Conservation (phyloP, 1,140 invertebrate species). For the Muscidifurax raptorellus region DNA sequence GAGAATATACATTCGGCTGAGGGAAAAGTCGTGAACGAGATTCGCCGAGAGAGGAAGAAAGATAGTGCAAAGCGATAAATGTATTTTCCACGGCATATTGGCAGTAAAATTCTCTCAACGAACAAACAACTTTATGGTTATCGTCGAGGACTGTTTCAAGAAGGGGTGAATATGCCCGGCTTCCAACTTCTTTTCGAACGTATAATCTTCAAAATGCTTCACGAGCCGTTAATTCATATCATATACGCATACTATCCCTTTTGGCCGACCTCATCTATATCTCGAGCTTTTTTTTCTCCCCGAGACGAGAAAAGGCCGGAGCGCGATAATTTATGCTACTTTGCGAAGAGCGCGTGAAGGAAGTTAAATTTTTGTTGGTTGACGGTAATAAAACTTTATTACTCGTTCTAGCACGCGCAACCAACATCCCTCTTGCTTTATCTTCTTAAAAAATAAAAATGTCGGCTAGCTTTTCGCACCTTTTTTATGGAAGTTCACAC, state of each 20-base stretch:
- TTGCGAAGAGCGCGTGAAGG: slow-evolving; percentile 25
- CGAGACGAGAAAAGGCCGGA: too few relatives aligned
- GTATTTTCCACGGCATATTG: slow-evolving; percentile 48
- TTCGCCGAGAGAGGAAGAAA: not conserved
- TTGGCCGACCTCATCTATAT: not conserved
- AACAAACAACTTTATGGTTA: slow-evolving; percentile 48
- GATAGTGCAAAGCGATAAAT: slow-evolving; percentile 29
- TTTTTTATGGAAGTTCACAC: slow-evolving; percentile 11
- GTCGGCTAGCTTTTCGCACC: not conserved
- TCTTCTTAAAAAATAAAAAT: not conserved
- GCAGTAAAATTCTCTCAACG: slow-evolving; percentile 36
- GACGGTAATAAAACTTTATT: slow-evolving; percentile 38
- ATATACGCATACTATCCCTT: not conserved
- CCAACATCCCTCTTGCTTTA: not conserved
- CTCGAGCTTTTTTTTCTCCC: not conserved
- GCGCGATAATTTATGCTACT: slow-evolving; percentile 38
- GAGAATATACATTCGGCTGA: too few relatives aligned
- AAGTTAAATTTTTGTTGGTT: slow-evolving; percentile 35
- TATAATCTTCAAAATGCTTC: slow-evolving; percentile 29
- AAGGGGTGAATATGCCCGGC: not conserved
- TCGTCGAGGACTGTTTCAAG: slow-evolving; percentile 19
- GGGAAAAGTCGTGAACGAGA: not conserved
- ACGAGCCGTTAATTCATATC: slow-evolving; percentile 30
- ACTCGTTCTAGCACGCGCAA: not conserved
- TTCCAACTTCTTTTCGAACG: not conserved